A percentile compares a stretch with the other conserved stretches of the same genome.
Conservation (phyloP, 2,888 invertebrate genomes). For the Dynastes grantii region DNA sequence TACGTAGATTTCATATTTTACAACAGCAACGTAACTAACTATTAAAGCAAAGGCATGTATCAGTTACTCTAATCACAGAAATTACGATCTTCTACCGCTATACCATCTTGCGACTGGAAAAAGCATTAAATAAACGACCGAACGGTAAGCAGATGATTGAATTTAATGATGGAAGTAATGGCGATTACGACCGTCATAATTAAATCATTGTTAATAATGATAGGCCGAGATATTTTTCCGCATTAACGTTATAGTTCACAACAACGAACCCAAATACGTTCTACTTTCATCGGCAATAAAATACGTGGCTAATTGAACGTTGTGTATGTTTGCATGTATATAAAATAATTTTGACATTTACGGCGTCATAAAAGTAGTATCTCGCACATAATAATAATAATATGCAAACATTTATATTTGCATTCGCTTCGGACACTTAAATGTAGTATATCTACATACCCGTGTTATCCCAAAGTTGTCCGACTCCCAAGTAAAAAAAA, state of each 20-base stretch:
- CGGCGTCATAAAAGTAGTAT: neutral
- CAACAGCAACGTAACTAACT: neutral
- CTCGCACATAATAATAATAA: too few species aligned
- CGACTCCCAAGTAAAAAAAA: too few species aligned
- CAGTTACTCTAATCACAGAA: conserved; percentile 1
- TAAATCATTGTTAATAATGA: conserved; percentile 26
- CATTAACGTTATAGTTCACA: conserved; percentile 1
- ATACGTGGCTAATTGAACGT: neutral
- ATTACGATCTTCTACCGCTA: conserved; percentile 20
- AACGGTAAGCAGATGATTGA: conserved; percentile 17
- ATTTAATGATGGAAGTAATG: conserved; percentile 24
- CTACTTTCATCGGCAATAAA: neutral
- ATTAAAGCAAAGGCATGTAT: neutral
- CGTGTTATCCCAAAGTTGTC: too few species aligned
- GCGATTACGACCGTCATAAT: conserved; percentile 22
- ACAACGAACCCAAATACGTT: neutral
- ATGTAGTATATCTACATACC: too few species aligned
- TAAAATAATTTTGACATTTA: conserved; percentile 3
- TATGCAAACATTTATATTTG: too few species aligned
- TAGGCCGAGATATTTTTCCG: neutral
- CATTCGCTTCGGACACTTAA: too few species aligned
- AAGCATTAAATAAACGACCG: conserved; percentile 12
- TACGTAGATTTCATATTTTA: neutral
- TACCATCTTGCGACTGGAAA: conserved; percentile 13
- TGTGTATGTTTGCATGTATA: neutral